These are phyloP conservation scores for Xestia xanthographa DNA, from an alignment of 2,888 invertebrate species.

Conservation along the genomic window DNA sequence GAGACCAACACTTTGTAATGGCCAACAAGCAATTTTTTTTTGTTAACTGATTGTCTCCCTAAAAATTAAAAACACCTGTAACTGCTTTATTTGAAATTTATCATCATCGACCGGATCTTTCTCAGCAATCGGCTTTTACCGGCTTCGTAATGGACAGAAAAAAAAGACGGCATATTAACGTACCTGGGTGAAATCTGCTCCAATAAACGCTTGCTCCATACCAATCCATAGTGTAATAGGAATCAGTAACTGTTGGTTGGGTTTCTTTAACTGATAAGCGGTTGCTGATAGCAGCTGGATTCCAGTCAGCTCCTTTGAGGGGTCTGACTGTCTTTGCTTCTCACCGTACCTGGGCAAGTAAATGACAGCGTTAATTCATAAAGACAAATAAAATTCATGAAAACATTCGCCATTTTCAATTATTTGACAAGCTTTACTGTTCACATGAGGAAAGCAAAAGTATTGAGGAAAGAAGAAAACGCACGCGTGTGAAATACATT, in stretches of 20 bases:
- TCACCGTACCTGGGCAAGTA: conserved; percentile 94
- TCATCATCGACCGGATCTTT: background rate
- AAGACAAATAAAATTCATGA: background rate
- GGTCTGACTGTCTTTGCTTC: conserved; percentile 94
- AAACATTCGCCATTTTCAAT: background rate
- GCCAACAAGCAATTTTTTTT: background rate
- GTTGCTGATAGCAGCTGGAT: conserved; percentile 96
- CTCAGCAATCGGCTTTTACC: background rate
- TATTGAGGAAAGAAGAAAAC: background rate
- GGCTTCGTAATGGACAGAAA: background rate
- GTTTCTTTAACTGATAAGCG: conserved; percentile 96
- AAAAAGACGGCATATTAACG: conserved; percentile 1
- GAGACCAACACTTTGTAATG: background rate
- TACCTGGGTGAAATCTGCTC: conserved; percentile 97
- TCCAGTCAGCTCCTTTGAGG: conserved; percentile 93
- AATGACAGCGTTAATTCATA: background rate
- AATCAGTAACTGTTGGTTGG: conserved; percentile 97
- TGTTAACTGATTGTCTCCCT: background rate
- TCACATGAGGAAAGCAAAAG: background rate
- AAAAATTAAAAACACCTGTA: background rate
- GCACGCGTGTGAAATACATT: too few species aligned
- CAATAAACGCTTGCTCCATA: conserved; percentile 99
- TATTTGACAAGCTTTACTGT: background rate
- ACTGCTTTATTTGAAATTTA: background rate
- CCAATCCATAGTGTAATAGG: conserved; percentile 99